Base-by-base conservation (phyloP, 2,113 vertebrate species). In the Percopsis transmontana region DNA sequence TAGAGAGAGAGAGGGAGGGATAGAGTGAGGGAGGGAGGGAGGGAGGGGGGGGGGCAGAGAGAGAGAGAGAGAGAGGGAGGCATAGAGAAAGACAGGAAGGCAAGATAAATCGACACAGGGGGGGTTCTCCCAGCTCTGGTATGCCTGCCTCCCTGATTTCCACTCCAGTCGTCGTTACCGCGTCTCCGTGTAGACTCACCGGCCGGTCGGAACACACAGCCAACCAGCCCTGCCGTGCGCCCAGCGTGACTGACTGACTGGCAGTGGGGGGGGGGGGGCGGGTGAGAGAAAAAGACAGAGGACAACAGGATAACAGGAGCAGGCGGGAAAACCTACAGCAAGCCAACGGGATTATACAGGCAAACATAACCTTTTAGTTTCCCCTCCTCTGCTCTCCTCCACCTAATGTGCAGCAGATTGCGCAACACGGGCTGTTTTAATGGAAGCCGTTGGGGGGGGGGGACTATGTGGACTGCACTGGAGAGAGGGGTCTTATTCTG, bases 41-140 rank as follows among this genome's bases (percentile, higher is more conserved):
- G 80, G 62, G 48, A 55, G 53, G 86, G 40, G 91, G 90, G 70
- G 89, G 88, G 80, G 87, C 81, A 62, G 79, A 72, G 79, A 65
- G 79, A 62, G 47, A 58, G 59, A 70, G 61, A 21, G 45, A 56
- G 51, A 41, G 69, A 81, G 74, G 69, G 44, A 61, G 58, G 2
- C 62, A 57, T 63, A 14, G 62, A 74, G 55, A 40, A 62, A 72
- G 70, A 65, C 66, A 74, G 74, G 58, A 75, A 62, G 79, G 76
- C 65, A 82, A 78, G 71, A 85, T 74, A 83, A 83, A 85, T 83
- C 74, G 76, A 76, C 81, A 74, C 57, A 45, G 73, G 79, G 79
- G 79, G 77, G 73, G 78, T 80, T 88, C 74, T 85, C 76, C 70
- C 70, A 75, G 66, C 82, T 60, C 72, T 55, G 74, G 72, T 58